A percentile compares a stretch with the other conserved stretches of the same genome.
These are phyloP conservation scores for Dynastes maya DNA, from an alignment of 2,888 invertebrate species.

Conservation along the genomic window DNA sequence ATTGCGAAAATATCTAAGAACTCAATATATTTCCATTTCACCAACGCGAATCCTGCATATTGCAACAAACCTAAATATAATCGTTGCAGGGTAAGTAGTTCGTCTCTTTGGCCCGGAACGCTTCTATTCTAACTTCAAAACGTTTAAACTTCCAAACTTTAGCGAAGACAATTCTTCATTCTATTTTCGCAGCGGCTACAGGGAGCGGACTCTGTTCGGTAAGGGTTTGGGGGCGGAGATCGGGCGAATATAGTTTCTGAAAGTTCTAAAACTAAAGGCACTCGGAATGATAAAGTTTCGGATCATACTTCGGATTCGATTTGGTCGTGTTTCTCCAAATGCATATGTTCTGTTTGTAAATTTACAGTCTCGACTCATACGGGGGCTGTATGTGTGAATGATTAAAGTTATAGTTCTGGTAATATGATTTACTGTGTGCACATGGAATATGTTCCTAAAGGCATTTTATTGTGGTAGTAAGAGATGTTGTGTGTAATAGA, in stretches of 20 bases:
- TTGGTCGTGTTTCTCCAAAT: not conserved
- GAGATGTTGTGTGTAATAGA: too few species aligned
- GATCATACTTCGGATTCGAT: slow-evolving; percentile 4
- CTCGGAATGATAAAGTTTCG: slow-evolving; percentile 29
- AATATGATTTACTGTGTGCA: not conserved
- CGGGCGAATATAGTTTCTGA: not conserved
- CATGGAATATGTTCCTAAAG: too few species aligned
- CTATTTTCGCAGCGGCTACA: slow-evolving; percentile 10
- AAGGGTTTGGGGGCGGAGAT: not conserved
- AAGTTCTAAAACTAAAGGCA: slow-evolving; percentile 24
- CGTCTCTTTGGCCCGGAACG: not conserved
- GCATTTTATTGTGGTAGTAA: too few species aligned
- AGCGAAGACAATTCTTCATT: slow-evolving; percentile 41
- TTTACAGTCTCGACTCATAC: not conserved
- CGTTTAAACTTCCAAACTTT: slow-evolving; percentile 41
- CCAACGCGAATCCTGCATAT: not conserved
- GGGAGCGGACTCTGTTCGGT: not conserved
- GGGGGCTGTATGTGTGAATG: not conserved
- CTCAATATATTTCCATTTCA: not conserved
- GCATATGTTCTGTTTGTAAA: slow-evolving; percentile 1
- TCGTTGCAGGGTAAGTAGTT: slow-evolving; percentile 4
- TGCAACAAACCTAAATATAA: slow-evolving; percentile 22
- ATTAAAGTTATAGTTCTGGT: not conserved
- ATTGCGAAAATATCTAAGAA: not conserved
- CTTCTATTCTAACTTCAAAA: slow-evolving; percentile 25